Base-by-base conservation (phyloP, 2,888 invertebrate genomes). In the Thera obeliscata region DNA sequence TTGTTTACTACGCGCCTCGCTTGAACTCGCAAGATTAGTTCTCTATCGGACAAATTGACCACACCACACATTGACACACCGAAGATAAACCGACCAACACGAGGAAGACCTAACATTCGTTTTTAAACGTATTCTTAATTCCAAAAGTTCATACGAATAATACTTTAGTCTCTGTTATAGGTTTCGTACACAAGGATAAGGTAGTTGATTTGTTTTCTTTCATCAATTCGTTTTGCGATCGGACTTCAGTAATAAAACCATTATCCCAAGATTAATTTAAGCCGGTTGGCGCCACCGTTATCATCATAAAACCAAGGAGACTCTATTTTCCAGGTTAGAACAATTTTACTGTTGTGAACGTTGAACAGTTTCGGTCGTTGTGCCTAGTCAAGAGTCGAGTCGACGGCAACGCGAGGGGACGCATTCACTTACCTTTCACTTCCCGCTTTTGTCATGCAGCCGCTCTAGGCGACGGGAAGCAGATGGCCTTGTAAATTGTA, bases 361-460 rank as follows among this genome's bases (percentile, higher is more conserved):
- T n/a, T 56, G n/a, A 58, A 58, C 58, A 67, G 69, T 65, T 61
- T 59, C 79, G 76, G 79, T 81, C 80, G 77, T 80, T 78, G 79
- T 80, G 76, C 74, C 75, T 76, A 77, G 79, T 78, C 78, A 79
- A 80, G 82, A 82, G 83, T 76, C 82, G 83, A 85, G 63, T 33
- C 68, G 41, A n/a, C n/a, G 63, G 82, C 84, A 82, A 80, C 83
- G 86, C 83, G 86, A 87, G 86, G 89, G 90, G 87, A 88, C 90
- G 87, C 91, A 90, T 92, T 93, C 92, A 89, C 92, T 52, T 88
- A 88, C 93, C 93, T 93, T 93, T 93, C 93, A 93, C 93, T 93
- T 93, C 93, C 93, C 91, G 90, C 90, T 92, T 91, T 92, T 93
- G 91, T 92, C 87, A 86, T 85, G 83, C 83, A 83, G 83, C 84